These are phyloP conservation scores for Ophion ventricosus DNA, from an alignment of 2,888 invertebrate species.

Conservation along the genomic window DNA sequence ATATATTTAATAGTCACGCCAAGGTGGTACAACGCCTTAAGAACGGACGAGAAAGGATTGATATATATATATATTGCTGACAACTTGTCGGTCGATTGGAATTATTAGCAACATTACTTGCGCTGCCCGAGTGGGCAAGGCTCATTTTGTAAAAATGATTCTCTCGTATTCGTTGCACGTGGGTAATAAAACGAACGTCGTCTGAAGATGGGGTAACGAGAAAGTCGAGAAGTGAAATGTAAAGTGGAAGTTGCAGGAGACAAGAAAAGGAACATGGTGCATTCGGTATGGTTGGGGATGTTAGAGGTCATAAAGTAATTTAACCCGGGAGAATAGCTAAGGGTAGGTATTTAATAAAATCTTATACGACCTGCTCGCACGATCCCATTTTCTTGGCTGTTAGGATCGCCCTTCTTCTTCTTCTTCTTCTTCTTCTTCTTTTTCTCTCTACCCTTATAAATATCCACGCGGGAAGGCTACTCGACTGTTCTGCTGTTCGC, in stretches of 20 bases:
- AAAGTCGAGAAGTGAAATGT: background rate
- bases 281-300: background rate
- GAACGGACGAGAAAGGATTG: background rate
- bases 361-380: constrained; percentile 57
- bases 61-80: no score
- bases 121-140: no score
- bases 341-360: constrained; percentile 58
- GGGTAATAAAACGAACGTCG: background rate
- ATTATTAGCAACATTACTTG: no score
- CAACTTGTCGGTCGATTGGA: background rate
- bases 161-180: background rate
- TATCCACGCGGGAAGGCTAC: constrained; percentile 39
- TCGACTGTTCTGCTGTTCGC: constrained; percentile 51
- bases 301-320: constrained; percentile 47
- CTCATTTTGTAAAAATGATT: no score
- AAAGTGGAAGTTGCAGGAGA: background rate
- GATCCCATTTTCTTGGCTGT: constrained; percentile 54
- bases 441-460: constrained; percentile 19
- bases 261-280: background rate
- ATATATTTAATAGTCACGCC: no score
- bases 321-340: constrained; percentile 33
- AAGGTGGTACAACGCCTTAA: no score
- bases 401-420: constrained; percentile 23
- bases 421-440: no score
- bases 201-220: background rate